Conservation (phyloP, 1,140 invertebrate genomes). For the Drosophila lowei region DNA sequence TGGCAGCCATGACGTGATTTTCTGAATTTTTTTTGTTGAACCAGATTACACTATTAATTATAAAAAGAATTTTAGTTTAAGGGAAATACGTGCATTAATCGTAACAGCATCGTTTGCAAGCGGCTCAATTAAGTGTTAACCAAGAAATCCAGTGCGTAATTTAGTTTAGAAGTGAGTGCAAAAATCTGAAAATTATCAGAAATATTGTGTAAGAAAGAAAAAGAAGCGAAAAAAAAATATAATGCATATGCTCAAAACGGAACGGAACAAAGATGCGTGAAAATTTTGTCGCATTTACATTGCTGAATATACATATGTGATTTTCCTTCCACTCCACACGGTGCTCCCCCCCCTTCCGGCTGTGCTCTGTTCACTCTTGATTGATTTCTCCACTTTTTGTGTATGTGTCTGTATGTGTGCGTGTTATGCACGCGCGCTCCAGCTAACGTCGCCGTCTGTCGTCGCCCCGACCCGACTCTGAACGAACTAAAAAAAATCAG, state of each 20-base stretch:
- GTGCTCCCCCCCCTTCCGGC: constrained; percentile 19
- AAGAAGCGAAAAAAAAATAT: constrained; percentile 44
- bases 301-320: constrained; percentile 50
- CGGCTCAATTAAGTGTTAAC: constrained; percentile 68
- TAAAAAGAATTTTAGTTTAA: constrained; percentile 64
- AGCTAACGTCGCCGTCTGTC: constrained; percentile 57
- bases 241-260: constrained; percentile 29
- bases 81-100: constrained; percentile 76
- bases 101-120: constrained; percentile 32
- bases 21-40: constrained; percentile 78
- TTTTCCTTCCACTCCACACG: constrained; percentile 59
- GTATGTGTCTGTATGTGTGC: constrained; percentile 48
- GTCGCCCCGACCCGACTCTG: constrained; percentile 46
- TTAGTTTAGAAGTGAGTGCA: constrained; percentile 45
- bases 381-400: constrained; percentile 77
- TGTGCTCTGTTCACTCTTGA: constrained; percentile 56
- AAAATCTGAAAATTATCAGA: constrained; percentile 58
- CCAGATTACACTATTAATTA: constrained; percentile 64
- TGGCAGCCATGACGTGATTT: constrained; percentile 83
- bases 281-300: constrained; percentile 60
- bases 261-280: constrained; percentile 58
- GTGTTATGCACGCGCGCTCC: constrained; percentile 78
- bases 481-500: constrained; percentile 48
- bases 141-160: constrained; percentile 54
- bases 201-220: constrained; percentile 76